Percentiles rank a stretch among this genome's conserved stretches.
These are phyloP conservation scores for Sander lucioperca DNA, from an alignment of 2,113 vertebrate genomes.

Conservation along the genomic window DNA sequence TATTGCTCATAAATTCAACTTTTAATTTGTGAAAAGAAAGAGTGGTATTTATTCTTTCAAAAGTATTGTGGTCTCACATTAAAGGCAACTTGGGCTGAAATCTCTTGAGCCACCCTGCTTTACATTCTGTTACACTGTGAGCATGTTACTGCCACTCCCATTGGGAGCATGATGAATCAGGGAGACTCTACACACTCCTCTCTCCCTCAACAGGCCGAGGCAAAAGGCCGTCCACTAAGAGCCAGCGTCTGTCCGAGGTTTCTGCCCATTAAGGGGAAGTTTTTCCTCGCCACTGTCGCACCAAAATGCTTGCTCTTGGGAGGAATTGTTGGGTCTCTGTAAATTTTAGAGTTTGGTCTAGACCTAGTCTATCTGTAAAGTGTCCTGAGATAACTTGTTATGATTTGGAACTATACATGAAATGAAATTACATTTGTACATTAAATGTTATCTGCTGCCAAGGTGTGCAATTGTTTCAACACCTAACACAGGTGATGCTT, in stretches of 20 bases:
- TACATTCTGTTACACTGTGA: not conserved
- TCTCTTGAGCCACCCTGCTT: not conserved
- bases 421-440: no score
- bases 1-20: not conserved
- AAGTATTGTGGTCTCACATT: not conserved
- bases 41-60: not conserved
- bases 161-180: not conserved
- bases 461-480: conserved; percentile 3
- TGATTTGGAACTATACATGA: no score
- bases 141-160: conserved; percentile 1
- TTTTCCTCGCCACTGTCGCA: no score
- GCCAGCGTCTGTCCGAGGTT: no score
- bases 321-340: no score
- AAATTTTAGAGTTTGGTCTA: no score
- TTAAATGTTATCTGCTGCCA: not conserved
- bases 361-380: no score
- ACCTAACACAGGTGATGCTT: not conserved
- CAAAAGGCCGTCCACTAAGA: no score
- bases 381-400: no score
- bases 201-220: no score
- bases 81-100: not conserved
- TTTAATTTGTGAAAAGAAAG: not conserved
- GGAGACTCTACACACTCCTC: not conserved
- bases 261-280: no score
- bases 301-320: no score